A percentile compares a stretch with the other conserved stretches of the same genome.
phyloP scores from a whole-genome alignment of 2,797 vertebrate genomes.

The Coregonus ussuriensis region DNA sequence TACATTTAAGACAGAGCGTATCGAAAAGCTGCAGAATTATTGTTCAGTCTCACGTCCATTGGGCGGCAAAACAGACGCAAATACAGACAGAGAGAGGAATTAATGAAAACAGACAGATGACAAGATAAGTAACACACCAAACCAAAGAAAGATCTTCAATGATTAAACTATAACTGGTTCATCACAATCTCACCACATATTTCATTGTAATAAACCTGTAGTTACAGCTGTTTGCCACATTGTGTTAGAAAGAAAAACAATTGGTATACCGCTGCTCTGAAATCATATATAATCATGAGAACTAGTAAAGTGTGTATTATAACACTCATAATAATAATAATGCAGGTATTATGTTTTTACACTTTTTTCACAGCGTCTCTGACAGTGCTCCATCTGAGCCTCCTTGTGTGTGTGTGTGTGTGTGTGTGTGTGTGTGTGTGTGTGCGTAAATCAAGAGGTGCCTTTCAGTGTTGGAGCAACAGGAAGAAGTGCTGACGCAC shows the following conservation, averaged over 20 bases:
- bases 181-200: slow-evolving; percentile 2
- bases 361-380: slow-evolving; percentile 33
- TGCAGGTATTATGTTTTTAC: slow-evolving; percentile 14
- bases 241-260: background rate
- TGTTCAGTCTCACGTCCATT: slow-evolving; percentile 14
- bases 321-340: background rate
- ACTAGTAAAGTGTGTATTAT: slow-evolving; percentile 1
- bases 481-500: slow-evolving; percentile 77
- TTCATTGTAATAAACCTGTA: slow-evolving; percentile 12
- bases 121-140: background rate
- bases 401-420: slow-evolving; percentile 11
- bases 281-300: background rate
- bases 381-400: background rate
- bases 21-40: slow-evolving; percentile 30
- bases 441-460: slow-evolving; percentile 64
- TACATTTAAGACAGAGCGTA: slow-evolving; percentile 18
- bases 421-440: slow-evolving; percentile 30
- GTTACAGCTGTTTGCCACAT: slow-evolving; percentile 28
- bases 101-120: background rate
- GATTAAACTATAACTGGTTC: background rate
- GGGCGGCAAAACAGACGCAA: slow-evolving; percentile 22
- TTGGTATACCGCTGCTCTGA: background rate
- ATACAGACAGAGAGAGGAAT: background rate
- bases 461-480: slow-evolving; percentile 71
- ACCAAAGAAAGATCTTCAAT: background rate